Conservation (phyloP, 2,888 invertebrate species). For the Melolontha melolontha region DNA sequence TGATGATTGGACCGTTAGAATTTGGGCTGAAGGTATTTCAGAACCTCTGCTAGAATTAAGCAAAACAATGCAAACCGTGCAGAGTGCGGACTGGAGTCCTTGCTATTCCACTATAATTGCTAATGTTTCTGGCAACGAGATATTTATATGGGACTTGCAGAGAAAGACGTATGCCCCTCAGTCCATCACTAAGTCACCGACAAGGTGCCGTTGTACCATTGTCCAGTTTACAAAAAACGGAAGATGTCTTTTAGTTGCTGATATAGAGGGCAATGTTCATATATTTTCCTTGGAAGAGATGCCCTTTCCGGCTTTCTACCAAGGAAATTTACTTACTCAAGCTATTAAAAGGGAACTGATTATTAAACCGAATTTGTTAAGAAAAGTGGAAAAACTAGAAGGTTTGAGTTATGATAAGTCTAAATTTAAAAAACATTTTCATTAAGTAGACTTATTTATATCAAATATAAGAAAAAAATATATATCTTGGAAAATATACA, state of each 20-base stretch:
- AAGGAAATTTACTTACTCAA: conserved; percentile 72
- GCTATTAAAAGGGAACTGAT: conserved; percentile 74
- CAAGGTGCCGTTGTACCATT: conserved; percentile 66
- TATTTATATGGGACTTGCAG: conserved; percentile 84
- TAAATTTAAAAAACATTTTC: conserved; percentile 41
- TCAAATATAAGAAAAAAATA: too few species aligned
- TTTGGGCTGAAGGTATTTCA: conserved; percentile 77
- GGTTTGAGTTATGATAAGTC: conserved; percentile 46
- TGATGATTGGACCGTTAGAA: conserved; percentile 80
- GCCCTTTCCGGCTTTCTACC: conserved; percentile 79
- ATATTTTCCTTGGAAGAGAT: conserved; percentile 80
- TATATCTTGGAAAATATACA: too few species aligned
- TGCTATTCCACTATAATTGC: conserved; percentile 81
- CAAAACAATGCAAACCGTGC: conserved; percentile 66
- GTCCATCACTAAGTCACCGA: conserved; percentile 69
- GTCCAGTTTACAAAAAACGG: conserved; percentile 76
- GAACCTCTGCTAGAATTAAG: conserved; percentile 68
- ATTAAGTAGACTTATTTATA: conserved; percentile 6
- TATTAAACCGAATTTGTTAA: conserved; percentile 72
- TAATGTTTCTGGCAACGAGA: conserved; percentile 73
- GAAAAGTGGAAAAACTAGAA: conserved; percentile 72
- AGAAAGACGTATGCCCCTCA: conserved; percentile 78
- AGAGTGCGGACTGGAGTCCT: conserved; percentile 78
- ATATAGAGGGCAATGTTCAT: conserved; percentile 75
- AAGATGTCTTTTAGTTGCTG: conserved; percentile 77